Evolutionary conservation across 1,140 invertebrate genomes (phyloP), one percentile per base, ranked within the genome.

Genomic region (Brachionus sp.): DNA sequence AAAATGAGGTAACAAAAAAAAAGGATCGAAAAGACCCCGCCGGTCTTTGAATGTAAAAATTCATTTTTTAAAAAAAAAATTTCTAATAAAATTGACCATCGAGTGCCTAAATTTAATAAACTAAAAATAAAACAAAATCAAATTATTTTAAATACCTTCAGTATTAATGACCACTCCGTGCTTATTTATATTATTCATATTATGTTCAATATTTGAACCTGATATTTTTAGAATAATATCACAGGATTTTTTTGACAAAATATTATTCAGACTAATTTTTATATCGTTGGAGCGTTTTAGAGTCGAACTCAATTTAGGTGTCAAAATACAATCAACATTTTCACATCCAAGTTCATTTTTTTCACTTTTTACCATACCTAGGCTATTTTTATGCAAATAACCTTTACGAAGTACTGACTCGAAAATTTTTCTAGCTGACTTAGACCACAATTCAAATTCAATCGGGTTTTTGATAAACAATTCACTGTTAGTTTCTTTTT

Each of bases 81-180:
- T 29, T 1, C 29, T 29, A 29, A 29, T 2, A 29, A 29, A 29
- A 29, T 29, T 29, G 29, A 29, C 29, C 29, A 29, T 29, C 1
- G 29, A 29, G 29, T 29, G 29, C 29, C 29, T 29, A 29, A 29
- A 29, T 29, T 29, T 29, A 29, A 29, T 29, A 29, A 29, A 29
- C 29, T 29, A 57, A 57, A n/a, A n/a, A 6, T 12, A 57, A n/a
- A n/a, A n/a, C n/a, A n/a, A n/a, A n/a, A n/a, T n/a, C n/a, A 37
- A 1, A 13, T 42, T 9, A 33, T 66, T 66, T 16, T 25, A 70
- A 37, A 37, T 70, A 70, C 66, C 66, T 42, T 57, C 39, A 12
- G 77, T 80, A 25, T 80, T 66, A 35, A 80, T 80, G 23, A 80
- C 77, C n/a, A 80, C 77, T 12, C 77, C 77, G n/a, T 80, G 77